Base-by-base conservation (phyloP, 1,140 invertebrate species). In the Drosophila persimilis region DNA sequence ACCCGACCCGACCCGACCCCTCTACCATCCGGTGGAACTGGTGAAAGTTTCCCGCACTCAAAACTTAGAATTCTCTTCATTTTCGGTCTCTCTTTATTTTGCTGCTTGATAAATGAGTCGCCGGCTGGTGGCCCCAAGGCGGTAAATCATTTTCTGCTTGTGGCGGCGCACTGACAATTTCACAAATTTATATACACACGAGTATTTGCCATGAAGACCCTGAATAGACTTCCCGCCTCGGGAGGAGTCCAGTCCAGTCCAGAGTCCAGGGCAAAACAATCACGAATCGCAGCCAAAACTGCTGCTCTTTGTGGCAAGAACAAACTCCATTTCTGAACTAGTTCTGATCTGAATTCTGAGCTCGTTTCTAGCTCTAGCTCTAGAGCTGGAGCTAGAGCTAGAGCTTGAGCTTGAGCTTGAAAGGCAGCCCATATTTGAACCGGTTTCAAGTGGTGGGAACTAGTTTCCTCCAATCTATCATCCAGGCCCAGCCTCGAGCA, bases 21-120 rank as follows among this genome's bases (percentile, higher is more conserved):
- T 3, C 8, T 8, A 0, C 31, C 31, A 31, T 29, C 29, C n/a
- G 8, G 20, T 11, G 6, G 31, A 60, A n/a, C 45, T 61, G 62
- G 62, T 65, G 62, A 65, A 65, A 65, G 62, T 65, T 65, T 65
- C 31, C 63, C 61, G 24, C 26, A 35, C 43, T 56, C 45, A 45
- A 60, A 69, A 69, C 65, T 69, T 69, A 69, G 65, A 69, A 69
- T 47, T 69, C 63, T 69, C 65, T 69, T 69, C 65, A 69, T 69
- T 69, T 69, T 69, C 44, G 65, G 65, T 3, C 11, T 56, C 67
- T 69, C 65, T 69, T 69, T 67, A 31, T 69, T 69, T 69, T 69
- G 24, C 50, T 65, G 63, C 61, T 69, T 69, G 65, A 69, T 69
- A 69, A 69, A 69, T 69, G 65, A 69, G 65, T 76, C 55, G 61